phyloP scores from a whole-genome alignment of 2,888 invertebrate genomes.

The Rosalia funebris region DNA sequence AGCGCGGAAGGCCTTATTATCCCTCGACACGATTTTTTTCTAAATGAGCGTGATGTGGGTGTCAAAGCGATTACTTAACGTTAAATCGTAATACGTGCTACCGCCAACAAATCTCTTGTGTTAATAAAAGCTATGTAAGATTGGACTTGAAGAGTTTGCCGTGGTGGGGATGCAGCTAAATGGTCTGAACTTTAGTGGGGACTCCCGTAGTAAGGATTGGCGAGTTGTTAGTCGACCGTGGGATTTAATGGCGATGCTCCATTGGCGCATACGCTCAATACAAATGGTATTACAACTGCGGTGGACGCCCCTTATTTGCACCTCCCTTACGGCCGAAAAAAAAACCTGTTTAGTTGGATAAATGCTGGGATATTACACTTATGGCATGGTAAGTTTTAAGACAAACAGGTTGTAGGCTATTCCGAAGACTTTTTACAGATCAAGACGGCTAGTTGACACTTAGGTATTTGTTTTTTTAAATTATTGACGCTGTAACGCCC shows the following conservation, averaged over 20 bases:
- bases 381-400: slow-evolving; percentile 56
- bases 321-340: slow-evolving; percentile 49
- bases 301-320: slow-evolving; percentile 55
- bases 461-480: slow-evolving; percentile 46
- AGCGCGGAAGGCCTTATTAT: background rate
- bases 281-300: slow-evolving; percentile 57
- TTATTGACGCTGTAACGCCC: slow-evolving; percentile 48
- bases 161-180: slow-evolving; percentile 49
- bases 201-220: slow-evolving; percentile 47
- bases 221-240: slow-evolving; percentile 36
- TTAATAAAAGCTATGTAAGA: slow-evolving; percentile 58
- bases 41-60: slow-evolving; percentile 20
- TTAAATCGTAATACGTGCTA: slow-evolving; percentile 50
- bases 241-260: slow-evolving; percentile 38
- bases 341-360: slow-evolving; percentile 55
- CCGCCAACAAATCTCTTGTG: slow-evolving; percentile 60
- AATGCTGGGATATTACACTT: slow-evolving; percentile 59
- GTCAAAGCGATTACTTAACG: slow-evolving; percentile 23
- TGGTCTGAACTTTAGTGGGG: slow-evolving; percentile 48
- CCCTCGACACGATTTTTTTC: slow-evolving; percentile 15
- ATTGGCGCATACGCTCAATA: slow-evolving; percentile 53
- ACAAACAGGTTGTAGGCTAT: slow-evolving; percentile 57
- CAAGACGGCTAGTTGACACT: slow-evolving; percentile 56
- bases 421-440: slow-evolving; percentile 47
- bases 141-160: slow-evolving; percentile 37